Base-by-base conservation (phyloP, 2,888 invertebrate genomes). In the Cryptocephalus primarius region DNA sequence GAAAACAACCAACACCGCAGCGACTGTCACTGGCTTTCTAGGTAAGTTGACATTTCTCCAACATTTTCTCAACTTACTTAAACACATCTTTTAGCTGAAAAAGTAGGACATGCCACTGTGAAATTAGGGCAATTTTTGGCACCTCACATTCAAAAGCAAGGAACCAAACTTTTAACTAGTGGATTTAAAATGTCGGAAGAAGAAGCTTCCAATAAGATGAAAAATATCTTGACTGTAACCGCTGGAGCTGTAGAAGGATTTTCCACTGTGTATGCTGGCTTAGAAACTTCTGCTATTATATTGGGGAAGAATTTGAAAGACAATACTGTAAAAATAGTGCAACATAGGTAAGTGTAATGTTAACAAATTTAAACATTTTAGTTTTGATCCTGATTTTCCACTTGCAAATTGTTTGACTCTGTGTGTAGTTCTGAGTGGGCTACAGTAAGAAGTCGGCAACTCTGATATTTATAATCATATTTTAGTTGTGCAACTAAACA, bases 271-370 rank as follows among this genome's bases (percentile, higher is more conserved):
- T 85, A 83, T 62, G 71, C 77, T 56, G 80, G 85, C 2, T 67
- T 88, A 36, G 86, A 88, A 60, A 72, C 75, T 42, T 85, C 86
- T 1, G 85, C 85, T 1, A 73, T 74, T 47, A 78, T 79, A 42
- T 65, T 88, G 43, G 85, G 82, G 8, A 66, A 61, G 33, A 78
- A 71, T 60, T 64, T 88, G 22, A 78, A 83, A 43, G 73, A 82
- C 54, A 85, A 87, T 65, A 86, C 86, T 1, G 85, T 86, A 1
- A 76, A 78, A 60, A 76, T 86, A 45, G 83, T 88, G 38, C 73
- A 80, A 56, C 79, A 87, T 62, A 85, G 80, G 85, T 86, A 71
- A 69, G 74, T 64, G 41, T 4, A 22, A 22, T 22, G 22, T 22
- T n/a, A n/a, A 6, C 6, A 22, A 22, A 4, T 22, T 2, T 22